Conservation (phyloP, 2,888 invertebrate species). For the Druceiella hillmani region DNA sequence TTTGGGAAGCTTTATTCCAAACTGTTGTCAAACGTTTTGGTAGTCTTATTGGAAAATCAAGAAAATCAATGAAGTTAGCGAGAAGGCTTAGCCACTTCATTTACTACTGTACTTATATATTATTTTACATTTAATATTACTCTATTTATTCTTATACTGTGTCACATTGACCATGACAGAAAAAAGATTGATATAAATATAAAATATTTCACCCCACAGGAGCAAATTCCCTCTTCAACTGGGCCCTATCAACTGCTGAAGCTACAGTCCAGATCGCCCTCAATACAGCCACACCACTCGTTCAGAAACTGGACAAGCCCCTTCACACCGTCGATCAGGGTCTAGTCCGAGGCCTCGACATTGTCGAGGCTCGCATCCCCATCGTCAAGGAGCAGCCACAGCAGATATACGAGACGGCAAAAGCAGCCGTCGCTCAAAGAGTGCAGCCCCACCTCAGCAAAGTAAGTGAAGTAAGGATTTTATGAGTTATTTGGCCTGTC, state of each 20-base stretch:
- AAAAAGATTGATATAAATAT: too few relatives aligned
- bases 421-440: neutral
- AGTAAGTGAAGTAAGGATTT: slow-evolving; percentile 2
- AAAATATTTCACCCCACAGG: slow-evolving; percentile 27
- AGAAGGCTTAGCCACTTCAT: too few relatives aligned
- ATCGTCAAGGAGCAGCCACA: slow-evolving; percentile 51
- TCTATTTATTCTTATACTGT: too few relatives aligned
- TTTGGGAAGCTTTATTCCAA: too few relatives aligned
- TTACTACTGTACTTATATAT: too few relatives aligned
- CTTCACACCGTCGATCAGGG: slow-evolving; percentile 46
- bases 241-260: slow-evolving; percentile 51
- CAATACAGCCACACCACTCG: slow-evolving; percentile 46
- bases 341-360: slow-evolving; percentile 49
- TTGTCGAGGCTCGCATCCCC: slow-evolving; percentile 50
- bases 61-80: too few relatives aligned
- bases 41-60: too few relatives aligned
- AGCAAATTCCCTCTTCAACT: slow-evolving; percentile 46
- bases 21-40: too few relatives aligned
- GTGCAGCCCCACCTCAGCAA: neutral
- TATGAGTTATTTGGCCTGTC: too few relatives aligned
- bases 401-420: slow-evolving; percentile 33
- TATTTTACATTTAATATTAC: too few relatives aligned
- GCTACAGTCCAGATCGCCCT: slow-evolving; percentile 48
- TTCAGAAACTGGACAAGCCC: slow-evolving; percentile 36
- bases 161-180: too few relatives aligned